Evolutionary conservation across 2,888 invertebrate genomes (phyloP).

Genomic region (Agriotes lineatus): DNA sequence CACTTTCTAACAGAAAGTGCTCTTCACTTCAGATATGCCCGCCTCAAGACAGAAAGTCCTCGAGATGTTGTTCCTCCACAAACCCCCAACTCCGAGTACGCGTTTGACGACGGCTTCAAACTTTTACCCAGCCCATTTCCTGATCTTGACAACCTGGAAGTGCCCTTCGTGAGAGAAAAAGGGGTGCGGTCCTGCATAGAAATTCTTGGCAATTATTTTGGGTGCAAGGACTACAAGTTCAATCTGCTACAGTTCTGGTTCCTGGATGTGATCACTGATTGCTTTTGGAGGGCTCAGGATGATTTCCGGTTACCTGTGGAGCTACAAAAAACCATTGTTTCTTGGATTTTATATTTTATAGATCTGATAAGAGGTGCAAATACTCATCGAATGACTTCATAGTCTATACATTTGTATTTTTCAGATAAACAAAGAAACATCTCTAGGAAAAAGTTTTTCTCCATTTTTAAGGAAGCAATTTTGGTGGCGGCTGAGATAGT

Average conservation of each 20-base stretch:
- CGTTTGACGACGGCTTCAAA: conserved; percentile 32
- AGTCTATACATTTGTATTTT: conserved; percentile 17
- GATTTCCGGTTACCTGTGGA: conserved; percentile 58
- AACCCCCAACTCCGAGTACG: conserved; percentile 52
- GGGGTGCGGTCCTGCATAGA: conserved; percentile 59
- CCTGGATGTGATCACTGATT: conserved; percentile 63
- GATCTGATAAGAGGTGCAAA: conserved; percentile 61
- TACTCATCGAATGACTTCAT: background rate
- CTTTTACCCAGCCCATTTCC: conserved; percentile 50
- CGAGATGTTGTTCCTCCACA: conserved; percentile 51
- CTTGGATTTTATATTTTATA: conserved; percentile 61
- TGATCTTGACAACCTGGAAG: conserved; percentile 48
- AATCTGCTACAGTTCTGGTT: conserved; percentile 64
- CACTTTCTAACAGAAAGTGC: conserved; percentile 23
- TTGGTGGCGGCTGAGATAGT: conserved; percentile 58
- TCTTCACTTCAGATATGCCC: conserved; percentile 2
- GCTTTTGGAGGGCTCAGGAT: conserved; percentile 64
- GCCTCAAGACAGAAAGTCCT: background rate
- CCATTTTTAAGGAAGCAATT: conserved; percentile 60
- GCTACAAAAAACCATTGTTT: conserved; percentile 60
- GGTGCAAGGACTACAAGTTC: conserved; percentile 56
- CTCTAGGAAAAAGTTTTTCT: conserved; percentile 57
- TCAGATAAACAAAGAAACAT: conserved; percentile 56
- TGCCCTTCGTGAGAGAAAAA: conserved; percentile 58
- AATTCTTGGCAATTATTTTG: conserved; percentile 55